Base-by-base conservation (phyloP, 2,797 vertebrate genomes). In the Artibeus lituratus region DNA sequence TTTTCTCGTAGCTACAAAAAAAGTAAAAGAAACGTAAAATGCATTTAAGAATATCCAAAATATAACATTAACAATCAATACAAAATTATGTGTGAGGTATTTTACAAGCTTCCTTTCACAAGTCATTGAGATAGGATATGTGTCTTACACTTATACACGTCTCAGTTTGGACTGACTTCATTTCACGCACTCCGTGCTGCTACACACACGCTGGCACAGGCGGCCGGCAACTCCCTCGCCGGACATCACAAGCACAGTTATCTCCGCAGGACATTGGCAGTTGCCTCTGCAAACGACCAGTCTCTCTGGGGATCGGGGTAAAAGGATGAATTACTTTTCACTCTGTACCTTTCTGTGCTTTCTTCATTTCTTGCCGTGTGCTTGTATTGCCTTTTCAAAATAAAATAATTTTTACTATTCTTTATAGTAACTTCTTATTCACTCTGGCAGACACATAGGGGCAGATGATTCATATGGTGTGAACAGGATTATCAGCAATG, bases 371-470 rank as follows among this genome's bases (percentile, higher is more conserved):
- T 59, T 72, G 47, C 14, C 81, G 70, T 70, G 4, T 51, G 9
- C 53, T 37, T 49, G 19, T 57, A 21, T 57, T 62, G 7, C 2
- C 70, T 73, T 76, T 72, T 37, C 14, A 35, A 37, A 91, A 35
- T 47, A 90, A 95, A 92, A 69, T 51, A 8, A 82, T 88, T 90
- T 47, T 39, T 69, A 87, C 3, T 1, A 44, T 76, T 96, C 55
- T 96, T 96, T 96, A 82, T 78, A 29, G 70, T 70, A 93, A 96
- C 35, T 86, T 89, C 42, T 89, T 94, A 77, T 87, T 94, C 95
- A 94, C 47, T 7, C 22, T 35, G 37, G n/a, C 69, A 80, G 42
- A 55, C 78, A 81, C 24, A 49, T 35, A 87, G 47, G n/a, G 15
- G 67, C 14, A 5, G 39, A 62, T 97, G 91, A 96, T 57, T 96